Conservation (phyloP, 1,140 invertebrate genomes). For the Euglossa dilemma region DNA sequence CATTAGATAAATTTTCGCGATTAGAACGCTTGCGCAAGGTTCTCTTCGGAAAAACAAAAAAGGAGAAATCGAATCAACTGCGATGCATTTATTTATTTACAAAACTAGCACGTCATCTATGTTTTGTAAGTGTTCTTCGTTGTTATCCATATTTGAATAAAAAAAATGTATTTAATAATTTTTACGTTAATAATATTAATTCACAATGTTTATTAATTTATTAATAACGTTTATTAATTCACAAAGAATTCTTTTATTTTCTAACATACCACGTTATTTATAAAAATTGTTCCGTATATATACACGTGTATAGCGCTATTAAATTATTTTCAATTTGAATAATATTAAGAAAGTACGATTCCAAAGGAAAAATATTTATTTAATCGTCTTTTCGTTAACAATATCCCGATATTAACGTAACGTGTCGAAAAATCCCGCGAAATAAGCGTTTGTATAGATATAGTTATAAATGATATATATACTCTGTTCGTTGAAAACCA, state of each 20-base stretch:
- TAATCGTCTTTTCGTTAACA: neutral
- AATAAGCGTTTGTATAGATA: neutral
- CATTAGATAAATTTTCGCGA: neutral
- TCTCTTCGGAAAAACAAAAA: no score
- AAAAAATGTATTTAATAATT: neutral
- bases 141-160: neutral
- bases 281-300: no score
- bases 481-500: accelerated
- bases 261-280: no score
- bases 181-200: neutral
- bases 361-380: neutral
- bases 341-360: no score
- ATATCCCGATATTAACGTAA: neutral
- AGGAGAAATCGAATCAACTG: neutral
- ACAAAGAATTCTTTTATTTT: no score
- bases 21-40: neutral
- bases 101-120: no score
- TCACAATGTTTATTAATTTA: no score
- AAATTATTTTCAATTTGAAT: no score
- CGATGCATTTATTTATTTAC: neutral
- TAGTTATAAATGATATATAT: neutral
- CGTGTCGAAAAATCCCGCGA: neutral
- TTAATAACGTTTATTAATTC: no score
- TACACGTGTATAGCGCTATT: no score
- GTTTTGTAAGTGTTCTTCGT: no score